phyloP scores from a whole-genome alignment of 2,888 invertebrate genomes.

The Colostygia pectinataria region DNA sequence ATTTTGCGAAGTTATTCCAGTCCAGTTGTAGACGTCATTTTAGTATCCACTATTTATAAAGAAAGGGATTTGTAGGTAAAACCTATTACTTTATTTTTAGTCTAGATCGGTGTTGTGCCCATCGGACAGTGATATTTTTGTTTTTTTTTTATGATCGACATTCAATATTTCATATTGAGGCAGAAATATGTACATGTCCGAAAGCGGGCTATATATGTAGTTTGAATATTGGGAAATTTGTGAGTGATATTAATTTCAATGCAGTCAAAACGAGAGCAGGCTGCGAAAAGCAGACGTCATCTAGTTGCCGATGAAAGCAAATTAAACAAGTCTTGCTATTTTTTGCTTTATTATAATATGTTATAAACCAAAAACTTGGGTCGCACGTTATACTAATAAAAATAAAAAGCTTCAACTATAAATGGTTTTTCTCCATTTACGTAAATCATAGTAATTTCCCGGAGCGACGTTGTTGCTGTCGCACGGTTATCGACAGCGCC shows the following conservation, averaged over 20 bases:
- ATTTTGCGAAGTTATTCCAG: constrained; percentile 39
- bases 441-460: constrained; percentile 12
- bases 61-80: constrained; percentile 6
- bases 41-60: constrained; percentile 22
- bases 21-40: constrained; percentile 40
- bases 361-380: no score
- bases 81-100: background rate
- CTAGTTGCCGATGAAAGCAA: no score
- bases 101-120: background rate
- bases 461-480: background rate
- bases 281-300: no score
- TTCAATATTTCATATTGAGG: constrained; percentile 2
- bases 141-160: constrained; percentile 3
- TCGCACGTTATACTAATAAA: no score
- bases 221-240: background rate
- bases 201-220: background rate
- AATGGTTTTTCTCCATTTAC: background rate
- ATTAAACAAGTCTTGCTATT: no score
- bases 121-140: constrained; percentile 1
- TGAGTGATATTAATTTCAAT: no score
- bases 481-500: background rate
- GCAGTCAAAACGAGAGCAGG: no score
- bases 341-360: no score
- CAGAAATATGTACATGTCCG: background rate
- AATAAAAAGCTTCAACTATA: background rate